Evolutionary conservation across 2,113 vertebrate species (phyloP), one percentile per base, ranked within the genome.

Genomic region (Sorex fumeus): DNA sequence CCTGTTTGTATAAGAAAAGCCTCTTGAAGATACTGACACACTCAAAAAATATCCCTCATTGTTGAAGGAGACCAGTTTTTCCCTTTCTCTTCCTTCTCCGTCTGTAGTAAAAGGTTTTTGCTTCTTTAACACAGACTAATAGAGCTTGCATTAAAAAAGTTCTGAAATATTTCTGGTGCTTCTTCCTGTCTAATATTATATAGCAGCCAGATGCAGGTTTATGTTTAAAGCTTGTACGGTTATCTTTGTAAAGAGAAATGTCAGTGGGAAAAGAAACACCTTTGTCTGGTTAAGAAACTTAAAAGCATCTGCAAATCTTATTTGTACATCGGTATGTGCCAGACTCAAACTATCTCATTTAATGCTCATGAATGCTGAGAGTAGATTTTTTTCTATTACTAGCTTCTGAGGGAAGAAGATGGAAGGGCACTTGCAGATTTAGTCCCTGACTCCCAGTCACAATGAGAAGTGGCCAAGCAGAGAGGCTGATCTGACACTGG

Each of bases 1-100:
- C 60, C 86, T 97, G 75, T 97, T 97, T 96, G 91, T 93, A 95
- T 94, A 97, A 96, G 91, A 95, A 95, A 97, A 96, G 27, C n/a
- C 84, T 97, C 87, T 97, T 96, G 93, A 96, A 96, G 93, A 93
- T 96, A 95, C 85, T 69, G 66, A 92, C 66, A 84, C 87, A 66
- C 57, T 60, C 57, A 88, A 94, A 47, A 6, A 47, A 88, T 81
- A 69, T 91, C 93, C 82, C 82, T 97, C 64, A 78, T 96, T 97
- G 89, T 95, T 97, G 96, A 94, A 97, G 94, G 53, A 86, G 36
- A 43, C 84, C 84, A 91, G 92, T 66, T 86, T 75, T 81, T 34
- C 11, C 32, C 67, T 83, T 90, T 82, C 47, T 82, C 67, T 90
- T 71, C 75, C 80, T 76, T 84, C 53, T 88, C 72, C 32, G 23